Evolutionary conservation across 2,888 invertebrate species (phyloP).

Genomic region (Byasa hedistus): DNA sequence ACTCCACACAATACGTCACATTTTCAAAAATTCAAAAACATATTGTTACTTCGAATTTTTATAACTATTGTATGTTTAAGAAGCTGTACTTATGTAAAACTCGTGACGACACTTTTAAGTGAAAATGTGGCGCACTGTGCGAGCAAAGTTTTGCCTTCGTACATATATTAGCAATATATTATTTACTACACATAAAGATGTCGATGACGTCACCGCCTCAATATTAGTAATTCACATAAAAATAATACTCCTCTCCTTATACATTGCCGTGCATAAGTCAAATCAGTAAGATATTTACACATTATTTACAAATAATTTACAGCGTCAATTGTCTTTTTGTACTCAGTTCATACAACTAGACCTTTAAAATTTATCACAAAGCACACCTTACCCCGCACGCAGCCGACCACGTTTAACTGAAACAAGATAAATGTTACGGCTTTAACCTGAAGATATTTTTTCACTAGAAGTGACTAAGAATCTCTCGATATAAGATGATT

Average conservation of each 20-base stretch:
- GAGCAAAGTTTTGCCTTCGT: slow-evolving; percentile 4
- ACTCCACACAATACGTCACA: slow-evolving; percentile 33
- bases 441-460: neutral
- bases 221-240: slow-evolving; percentile 60
- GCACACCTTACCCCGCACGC: slow-evolving; percentile 53
- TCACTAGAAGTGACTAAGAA: neutral
- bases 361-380: slow-evolving; percentile 76
- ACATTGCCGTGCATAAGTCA: slow-evolving; percentile 43
- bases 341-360: slow-evolving; percentile 77
- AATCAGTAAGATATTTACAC: slow-evolving; percentile 60
- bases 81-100: neutral
- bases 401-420: slow-evolving; percentile 73
- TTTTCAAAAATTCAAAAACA: slow-evolving; percentile 12
- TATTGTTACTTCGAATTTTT: neutral
- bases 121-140: slow-evolving; percentile 20
- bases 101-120: neutral
- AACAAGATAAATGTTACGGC: slow-evolving; percentile 46
- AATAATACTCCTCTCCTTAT: slow-evolving; percentile 51
- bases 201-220: slow-evolving; percentile 43
- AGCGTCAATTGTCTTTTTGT: slow-evolving; percentile 62
- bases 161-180: slow-evolving; percentile 13
- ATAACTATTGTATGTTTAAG: neutral
- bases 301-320: slow-evolving; percentile 51
- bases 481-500: neutral
- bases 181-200: slow-evolving; percentile 25